Conservation (phyloP, 1,140 invertebrate genomes). For the Drosophila kepulauana region DNA sequence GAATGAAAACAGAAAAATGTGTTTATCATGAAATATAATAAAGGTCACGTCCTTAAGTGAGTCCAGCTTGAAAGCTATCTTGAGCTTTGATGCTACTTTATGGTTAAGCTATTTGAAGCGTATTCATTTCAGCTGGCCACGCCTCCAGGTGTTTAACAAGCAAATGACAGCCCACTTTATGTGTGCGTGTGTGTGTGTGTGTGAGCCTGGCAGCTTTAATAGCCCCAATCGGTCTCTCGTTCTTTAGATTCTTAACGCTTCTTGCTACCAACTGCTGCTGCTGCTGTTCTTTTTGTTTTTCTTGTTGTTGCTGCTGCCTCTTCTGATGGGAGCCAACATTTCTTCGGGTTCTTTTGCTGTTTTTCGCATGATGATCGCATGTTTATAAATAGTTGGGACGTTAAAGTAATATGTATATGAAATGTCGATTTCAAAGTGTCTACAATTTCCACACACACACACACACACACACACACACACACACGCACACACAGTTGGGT, state of each 20-base stretch:
- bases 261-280: conserved; percentile 40
- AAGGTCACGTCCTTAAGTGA: background rate
- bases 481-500: background rate
- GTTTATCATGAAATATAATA: no score
- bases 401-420: conserved; percentile 64
- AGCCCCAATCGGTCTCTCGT: conserved; percentile 23
- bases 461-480: conserved; percentile 32
- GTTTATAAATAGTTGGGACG: conserved; percentile 75
- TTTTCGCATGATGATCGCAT: conserved; percentile 70
- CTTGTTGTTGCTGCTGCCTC: conserved; percentile 20
- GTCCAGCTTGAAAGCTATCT: background rate
- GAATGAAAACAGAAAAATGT: no score
- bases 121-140: conserved; percentile 36
- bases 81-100: background rate
- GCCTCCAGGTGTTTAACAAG: conserved; percentile 50
- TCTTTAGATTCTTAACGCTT: conserved; percentile 39
- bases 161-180: conserved; percentile 36
- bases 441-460: conserved; percentile 52
- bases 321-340: conserved; percentile 40
- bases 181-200: conserved; percentile 16
- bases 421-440: conserved; percentile 73
- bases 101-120: conserved; percentile 8
- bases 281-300: conserved; percentile 11
- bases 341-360: conserved; percentile 33
- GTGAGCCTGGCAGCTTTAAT: conserved; percentile 41